Evolutionary conservation across 2,888 invertebrate genomes (phyloP).

Genomic region (Cylindroiulus punctatus): DNA sequence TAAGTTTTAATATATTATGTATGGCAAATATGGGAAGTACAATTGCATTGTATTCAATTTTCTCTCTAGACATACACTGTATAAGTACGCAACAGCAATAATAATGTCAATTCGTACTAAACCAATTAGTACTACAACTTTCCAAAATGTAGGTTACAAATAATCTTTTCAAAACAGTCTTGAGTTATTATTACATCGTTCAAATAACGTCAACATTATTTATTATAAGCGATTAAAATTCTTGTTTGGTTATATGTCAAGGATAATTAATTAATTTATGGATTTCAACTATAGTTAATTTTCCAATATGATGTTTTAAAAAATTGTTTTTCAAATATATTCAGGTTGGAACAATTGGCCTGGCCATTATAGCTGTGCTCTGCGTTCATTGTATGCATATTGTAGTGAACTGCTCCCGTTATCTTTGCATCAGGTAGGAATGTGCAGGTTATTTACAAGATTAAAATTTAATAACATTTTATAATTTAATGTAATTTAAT

Average conservation of each 20-base stretch:
- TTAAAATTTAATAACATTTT: too few relatives aligned
- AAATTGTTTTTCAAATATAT: constrained; percentile 58
- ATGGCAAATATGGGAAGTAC: too few relatives aligned
- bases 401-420: constrained; percentile 72
- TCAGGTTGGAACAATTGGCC: constrained; percentile 78
- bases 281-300: background rate
- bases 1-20: too few relatives aligned
- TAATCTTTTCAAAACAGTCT: too few relatives aligned
- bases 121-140: background rate
- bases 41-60: too few relatives aligned
- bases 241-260: constrained; percentile 78
- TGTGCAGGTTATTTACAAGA: background rate
- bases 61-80: too few relatives aligned
- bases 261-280: background rate
- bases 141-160: too few relatives aligned
- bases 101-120: background rate
- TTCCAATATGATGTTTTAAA: background rate
- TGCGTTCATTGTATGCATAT: constrained; percentile 95
- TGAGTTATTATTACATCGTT: too few relatives aligned
- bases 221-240: constrained; percentile 71
- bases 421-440: constrained; percentile 47
- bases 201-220: too few relatives aligned
- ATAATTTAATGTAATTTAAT: too few relatives aligned
- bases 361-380: constrained; percentile 83
- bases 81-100: background rate